A percentile compares a stretch with the other conserved stretches of the same genome.
phyloP scores from a whole-genome alignment of 2,113 vertebrate genomes.

The Anolis carolinensis region DNA sequence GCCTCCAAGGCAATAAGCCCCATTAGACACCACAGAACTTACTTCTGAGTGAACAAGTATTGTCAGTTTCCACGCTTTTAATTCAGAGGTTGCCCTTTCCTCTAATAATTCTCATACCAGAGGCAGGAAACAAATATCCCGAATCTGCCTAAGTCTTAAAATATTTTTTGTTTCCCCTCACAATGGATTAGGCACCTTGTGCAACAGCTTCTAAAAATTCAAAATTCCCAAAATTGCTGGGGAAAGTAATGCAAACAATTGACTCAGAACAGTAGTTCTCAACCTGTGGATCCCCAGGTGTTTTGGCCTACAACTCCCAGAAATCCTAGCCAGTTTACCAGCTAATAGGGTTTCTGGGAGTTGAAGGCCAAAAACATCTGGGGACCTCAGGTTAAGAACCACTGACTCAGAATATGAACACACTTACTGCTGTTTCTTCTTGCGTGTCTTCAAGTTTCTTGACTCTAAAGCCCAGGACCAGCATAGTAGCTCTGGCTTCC shows the following conservation, averaged over 20 bases:
- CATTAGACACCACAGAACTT: neutral
- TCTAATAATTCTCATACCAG: neutral
- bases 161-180: neutral
- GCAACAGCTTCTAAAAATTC: neutral
- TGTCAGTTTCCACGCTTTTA: rapidly evolving
- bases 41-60: neutral
- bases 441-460: too few relatives aligned
- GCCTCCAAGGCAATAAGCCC: neutral
- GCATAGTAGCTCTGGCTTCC: neutral
- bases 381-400: too few relatives aligned
- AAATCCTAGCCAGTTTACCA: too few relatives aligned
- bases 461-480: neutral
- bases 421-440: neutral
- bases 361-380: too few relatives aligned
- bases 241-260: neutral
- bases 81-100: neutral
- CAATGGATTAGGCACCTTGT: neutral
- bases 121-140: neutral
- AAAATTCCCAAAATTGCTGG: conserved; percentile 3
- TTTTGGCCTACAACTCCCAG: too few relatives aligned
- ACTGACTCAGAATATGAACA: neutral
- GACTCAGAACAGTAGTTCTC: too few relatives aligned
- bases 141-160: neutral
- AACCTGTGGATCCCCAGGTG: too few relatives aligned
- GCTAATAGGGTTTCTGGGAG: too few relatives aligned